A percentile compares a stretch with the other conserved stretches of the same genome.
phyloP scores from a whole-genome alignment of 1,140 invertebrate genomes.

The Ericerus pela region DNA sequence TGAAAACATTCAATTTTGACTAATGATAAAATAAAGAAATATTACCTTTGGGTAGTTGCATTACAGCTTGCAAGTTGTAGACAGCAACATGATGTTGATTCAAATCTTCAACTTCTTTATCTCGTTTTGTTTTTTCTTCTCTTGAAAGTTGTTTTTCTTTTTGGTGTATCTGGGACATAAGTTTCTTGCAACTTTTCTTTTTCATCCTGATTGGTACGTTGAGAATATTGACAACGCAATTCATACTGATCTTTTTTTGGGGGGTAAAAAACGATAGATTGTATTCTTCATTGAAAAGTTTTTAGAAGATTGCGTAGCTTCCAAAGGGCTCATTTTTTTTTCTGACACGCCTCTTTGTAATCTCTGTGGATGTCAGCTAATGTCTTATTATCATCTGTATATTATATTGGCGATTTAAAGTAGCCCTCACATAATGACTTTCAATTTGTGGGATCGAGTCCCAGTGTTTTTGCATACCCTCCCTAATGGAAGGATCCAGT shows the following conservation, averaged over 20 bases:
- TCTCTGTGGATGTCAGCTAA: constrained; percentile 9
- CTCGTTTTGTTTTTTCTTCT: constrained; percentile 13
- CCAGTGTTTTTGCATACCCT: not conserved
- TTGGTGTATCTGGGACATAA: constrained; percentile 18
- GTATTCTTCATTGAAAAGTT: not conserved
- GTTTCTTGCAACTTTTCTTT: constrained; percentile 15
- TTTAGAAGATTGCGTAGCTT: constrained; percentile 1
- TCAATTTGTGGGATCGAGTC: constrained; percentile 6
- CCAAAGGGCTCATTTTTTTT: not conserved
- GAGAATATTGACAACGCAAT: too few relatives aligned
- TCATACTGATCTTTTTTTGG: constrained; percentile 14
- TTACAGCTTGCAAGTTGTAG: constrained; percentile 21
- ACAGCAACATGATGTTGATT: constrained; percentile 10
- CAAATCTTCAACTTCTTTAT: constrained; percentile 16
- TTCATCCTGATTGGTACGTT: too few relatives aligned
- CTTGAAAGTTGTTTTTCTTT: constrained; percentile 17
- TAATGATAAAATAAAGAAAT: constrained; percentile 23
- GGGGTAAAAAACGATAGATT: constrained; percentile 8
- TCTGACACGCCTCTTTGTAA: constrained; percentile 2
- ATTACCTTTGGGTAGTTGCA: constrained; percentile 20
- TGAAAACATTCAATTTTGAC: constrained; percentile 24
- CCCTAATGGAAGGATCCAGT: not conserved
- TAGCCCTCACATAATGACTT: constrained; percentile 2
- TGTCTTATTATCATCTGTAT: constrained; percentile 12
- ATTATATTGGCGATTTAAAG: not conserved